These are phyloP conservation scores for Coendou prehensilis DNA, from an alignment of 2,797 vertebrate genomes.

Conservation along the genomic window DNA sequence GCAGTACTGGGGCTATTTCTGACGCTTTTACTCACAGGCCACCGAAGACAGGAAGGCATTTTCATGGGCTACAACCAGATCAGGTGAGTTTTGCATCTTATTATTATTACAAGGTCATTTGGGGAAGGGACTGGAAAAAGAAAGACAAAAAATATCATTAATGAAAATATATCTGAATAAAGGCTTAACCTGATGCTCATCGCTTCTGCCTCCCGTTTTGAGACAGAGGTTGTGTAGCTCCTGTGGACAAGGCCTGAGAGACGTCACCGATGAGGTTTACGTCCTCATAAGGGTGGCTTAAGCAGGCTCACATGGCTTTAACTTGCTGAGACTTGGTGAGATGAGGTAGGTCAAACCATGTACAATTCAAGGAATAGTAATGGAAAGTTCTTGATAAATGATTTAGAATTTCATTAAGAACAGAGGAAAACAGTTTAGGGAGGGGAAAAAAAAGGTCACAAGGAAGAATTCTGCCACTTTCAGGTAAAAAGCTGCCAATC, in stretches of 20 bases:
- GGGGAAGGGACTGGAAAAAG: not conserved
- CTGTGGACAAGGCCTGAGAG: not conserved
- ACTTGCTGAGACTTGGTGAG: not conserved
- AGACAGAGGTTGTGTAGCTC: not conserved
- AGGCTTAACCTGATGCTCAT: not conserved
- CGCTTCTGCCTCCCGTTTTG: not conserved
- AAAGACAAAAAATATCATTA: conserved; percentile 1
- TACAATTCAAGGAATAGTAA: not conserved
- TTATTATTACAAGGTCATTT: conserved; percentile 52
- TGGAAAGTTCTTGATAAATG: not conserved
- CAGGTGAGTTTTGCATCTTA: conserved; percentile 44
- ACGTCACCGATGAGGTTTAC: not conserved
- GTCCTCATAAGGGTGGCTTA: not conserved
- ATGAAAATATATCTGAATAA: conserved; percentile 7
- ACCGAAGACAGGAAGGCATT: conserved; percentile 48
- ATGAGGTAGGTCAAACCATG: not conserved
- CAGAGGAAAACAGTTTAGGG: not conserved
- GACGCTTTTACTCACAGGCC: conserved; percentile 44
- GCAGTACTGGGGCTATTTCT: conserved; percentile 16
- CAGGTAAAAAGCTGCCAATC: not conserved
- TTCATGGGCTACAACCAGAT: conserved; percentile 52
- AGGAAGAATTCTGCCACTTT: conserved; percentile 46
- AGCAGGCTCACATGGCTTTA: not conserved
- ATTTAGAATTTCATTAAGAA: conserved; percentile 29
- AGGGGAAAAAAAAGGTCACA: not conserved